Percentiles rank a stretch among this genome's conserved stretches.
phyloP scores from a whole-genome alignment of 1,140 invertebrate genomes.

The Orius insidiosus region DNA sequence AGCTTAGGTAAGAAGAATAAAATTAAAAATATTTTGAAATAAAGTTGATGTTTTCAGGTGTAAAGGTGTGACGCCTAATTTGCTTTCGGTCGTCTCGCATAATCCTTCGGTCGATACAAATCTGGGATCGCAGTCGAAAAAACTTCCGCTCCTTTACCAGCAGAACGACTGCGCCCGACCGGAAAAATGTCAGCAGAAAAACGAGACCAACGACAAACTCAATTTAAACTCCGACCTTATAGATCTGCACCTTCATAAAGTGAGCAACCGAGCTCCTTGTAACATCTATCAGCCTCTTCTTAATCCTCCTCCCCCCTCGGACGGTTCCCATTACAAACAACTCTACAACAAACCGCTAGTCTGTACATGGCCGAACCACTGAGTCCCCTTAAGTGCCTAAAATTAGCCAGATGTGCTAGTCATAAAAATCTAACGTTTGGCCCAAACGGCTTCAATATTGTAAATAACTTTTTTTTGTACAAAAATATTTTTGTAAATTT shows the following conservation, averaged over 20 bases:
- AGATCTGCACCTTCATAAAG: conserved; percentile 14
- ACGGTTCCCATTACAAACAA: not conserved
- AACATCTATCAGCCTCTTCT: conserved; percentile 13
- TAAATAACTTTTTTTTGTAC: conserved; percentile 11
- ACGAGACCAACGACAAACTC: conserved; percentile 18
- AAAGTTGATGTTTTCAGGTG: conserved; percentile 7
- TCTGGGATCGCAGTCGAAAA: conserved; percentile 5
- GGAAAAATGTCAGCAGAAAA: conserved; percentile 12
- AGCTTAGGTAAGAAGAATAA: conserved; percentile 16
- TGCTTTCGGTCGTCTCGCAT: conserved; percentile 7
- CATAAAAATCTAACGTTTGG: conserved; percentile 9
- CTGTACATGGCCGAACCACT: conserved; percentile 2
- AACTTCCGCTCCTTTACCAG: conserved; percentile 14
- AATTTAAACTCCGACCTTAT: conserved; percentile 13
- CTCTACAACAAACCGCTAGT: conserved; percentile 7
- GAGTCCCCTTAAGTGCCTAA: conserved; percentile 4
- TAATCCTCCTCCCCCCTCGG: not conserved
- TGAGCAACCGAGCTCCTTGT: conserved; percentile 10
- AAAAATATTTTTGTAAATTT: conserved; percentile 12
- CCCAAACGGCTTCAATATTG: conserved; percentile 1
- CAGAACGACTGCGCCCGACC: conserved; percentile 13
- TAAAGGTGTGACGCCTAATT: conserved; percentile 10
- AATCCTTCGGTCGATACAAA: conserved; percentile 10
- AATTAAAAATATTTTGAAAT: not conserved
- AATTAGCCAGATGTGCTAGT: conserved; percentile 8